Conservation (phyloP, 1,140 invertebrate species). For the Meloidogyne hapla region DNA sequence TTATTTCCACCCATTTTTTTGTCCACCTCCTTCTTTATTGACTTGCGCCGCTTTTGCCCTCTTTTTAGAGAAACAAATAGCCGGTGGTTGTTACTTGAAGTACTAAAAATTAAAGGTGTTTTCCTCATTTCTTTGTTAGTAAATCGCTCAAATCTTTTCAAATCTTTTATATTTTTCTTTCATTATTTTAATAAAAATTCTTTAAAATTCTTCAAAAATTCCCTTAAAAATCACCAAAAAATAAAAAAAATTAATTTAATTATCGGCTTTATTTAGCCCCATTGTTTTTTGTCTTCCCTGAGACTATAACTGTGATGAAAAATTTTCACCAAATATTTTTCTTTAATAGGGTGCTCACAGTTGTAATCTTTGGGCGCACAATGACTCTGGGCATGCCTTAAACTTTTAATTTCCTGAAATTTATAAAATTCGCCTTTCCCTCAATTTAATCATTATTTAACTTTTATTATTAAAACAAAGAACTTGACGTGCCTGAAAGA, state of each 20-base stretch:
- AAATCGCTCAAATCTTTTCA: background rate
- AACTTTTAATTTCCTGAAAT: background rate
- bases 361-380: conserved; percentile 49
- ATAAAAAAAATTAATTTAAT: background rate
- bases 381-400: background rate
- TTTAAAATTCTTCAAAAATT: background rate
- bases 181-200: background rate
- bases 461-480: background rate
- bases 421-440: background rate
- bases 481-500: background rate
- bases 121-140: background rate
- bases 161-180: background rate
- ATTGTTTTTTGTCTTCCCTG: conserved; percentile 36
- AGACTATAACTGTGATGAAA: conserved; percentile 45
- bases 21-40: too few species aligned
- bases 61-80: background rate
- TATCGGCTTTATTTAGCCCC: background rate
- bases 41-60: background rate
- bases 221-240: background rate
- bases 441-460: too few species aligned
- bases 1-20: conserved; percentile 6
- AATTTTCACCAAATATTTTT: background rate
- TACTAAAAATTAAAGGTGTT: conserved; percentile 1
- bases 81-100: background rate
- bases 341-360: conserved; percentile 34